Percentiles rank a stretch among this genome's conserved stretches.
phyloP scores from a whole-genome alignment of 2,113 vertebrate species.

The Hippocampus zosterae region DNA sequence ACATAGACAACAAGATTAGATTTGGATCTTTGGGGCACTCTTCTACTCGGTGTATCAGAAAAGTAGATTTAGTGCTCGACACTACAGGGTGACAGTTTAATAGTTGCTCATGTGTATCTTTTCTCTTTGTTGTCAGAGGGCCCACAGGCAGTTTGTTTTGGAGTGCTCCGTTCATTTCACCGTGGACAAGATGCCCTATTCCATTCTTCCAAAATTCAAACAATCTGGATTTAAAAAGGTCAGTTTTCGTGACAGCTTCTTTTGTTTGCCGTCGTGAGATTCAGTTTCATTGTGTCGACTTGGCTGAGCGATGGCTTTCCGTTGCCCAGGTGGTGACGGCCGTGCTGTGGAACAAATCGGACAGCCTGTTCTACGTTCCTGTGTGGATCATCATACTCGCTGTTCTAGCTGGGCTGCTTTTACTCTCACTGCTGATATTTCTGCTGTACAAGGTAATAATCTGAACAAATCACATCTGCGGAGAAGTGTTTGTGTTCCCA shows the following conservation, averaged over 20 bases:
- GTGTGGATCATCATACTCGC: slow-evolving; percentile 89
- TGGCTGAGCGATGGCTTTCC: not conserved
- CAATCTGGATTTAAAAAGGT: slow-evolving; percentile 76
- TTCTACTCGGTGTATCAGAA: no score
- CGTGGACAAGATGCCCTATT: slow-evolving; percentile 80
- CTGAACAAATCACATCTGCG: not conserved
- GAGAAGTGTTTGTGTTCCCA: not conserved
- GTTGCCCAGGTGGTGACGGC: slow-evolving; percentile 72
- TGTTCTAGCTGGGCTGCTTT: slow-evolving; percentile 79
- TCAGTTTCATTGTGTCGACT: not conserved
- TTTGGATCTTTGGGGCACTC: no score
- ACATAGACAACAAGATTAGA: no score
- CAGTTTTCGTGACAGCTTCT: not conserved
- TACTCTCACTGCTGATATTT: slow-evolving; percentile 85
- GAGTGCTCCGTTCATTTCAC: slow-evolving; percentile 78
- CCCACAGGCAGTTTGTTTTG: slow-evolving; percentile 70
- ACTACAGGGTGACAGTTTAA: not conserved
- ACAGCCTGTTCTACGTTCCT: slow-evolving; percentile 74
- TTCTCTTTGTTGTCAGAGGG: slow-evolving; percentile 58
- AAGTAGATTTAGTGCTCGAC: no score
- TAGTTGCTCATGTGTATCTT: not conserved
- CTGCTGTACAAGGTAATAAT: slow-evolving; percentile 83
- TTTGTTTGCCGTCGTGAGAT: not conserved
- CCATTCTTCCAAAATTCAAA: slow-evolving; percentile 71
- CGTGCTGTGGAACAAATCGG: slow-evolving; percentile 80